phyloP scores from a whole-genome alignment of 2,888 invertebrate genomes.

The Reticulitermes lucifugus region DNA sequence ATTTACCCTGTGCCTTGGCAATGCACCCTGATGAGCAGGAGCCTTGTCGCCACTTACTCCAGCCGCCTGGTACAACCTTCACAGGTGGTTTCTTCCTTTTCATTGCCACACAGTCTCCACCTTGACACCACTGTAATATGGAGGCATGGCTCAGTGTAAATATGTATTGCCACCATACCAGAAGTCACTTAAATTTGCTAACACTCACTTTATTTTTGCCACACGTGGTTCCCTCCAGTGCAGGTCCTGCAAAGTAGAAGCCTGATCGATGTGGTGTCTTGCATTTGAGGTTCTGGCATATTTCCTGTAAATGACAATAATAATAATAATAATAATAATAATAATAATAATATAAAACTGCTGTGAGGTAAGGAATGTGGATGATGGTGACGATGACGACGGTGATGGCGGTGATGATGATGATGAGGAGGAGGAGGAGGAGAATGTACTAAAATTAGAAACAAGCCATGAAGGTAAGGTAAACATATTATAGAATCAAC shows the following conservation, averaged over 20 bases:
- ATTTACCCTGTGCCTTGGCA: constrained; percentile 68
- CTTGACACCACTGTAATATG: constrained; percentile 72
- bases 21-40: constrained; percentile 77
- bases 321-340: neutral
- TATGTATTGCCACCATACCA: too few species aligned
- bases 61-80: constrained; percentile 67
- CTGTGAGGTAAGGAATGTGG: too few species aligned
- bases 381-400: too few species aligned
- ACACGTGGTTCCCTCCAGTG: constrained; percentile 84
- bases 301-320: constrained; percentile 57
- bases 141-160: too few species aligned
- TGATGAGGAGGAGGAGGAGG: too few species aligned
- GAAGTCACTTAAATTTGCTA: neutral
- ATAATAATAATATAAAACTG: too few species aligned
- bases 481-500: too few species aligned
- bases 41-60: constrained; percentile 73
- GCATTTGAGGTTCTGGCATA: constrained; percentile 78
- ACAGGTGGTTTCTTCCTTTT: constrained; percentile 61
- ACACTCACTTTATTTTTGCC: constrained; percentile 70
- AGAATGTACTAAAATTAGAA: too few species aligned
- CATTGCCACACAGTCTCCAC: constrained; percentile 72
- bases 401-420: too few species aligned
- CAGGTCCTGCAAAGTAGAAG: constrained; percentile 83
- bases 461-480: too few species aligned
- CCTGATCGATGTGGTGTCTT: constrained; percentile 79